phyloP scores from a whole-genome alignment of 2,797 vertebrate species.

The Enteromius thamalakanensis region DNA sequence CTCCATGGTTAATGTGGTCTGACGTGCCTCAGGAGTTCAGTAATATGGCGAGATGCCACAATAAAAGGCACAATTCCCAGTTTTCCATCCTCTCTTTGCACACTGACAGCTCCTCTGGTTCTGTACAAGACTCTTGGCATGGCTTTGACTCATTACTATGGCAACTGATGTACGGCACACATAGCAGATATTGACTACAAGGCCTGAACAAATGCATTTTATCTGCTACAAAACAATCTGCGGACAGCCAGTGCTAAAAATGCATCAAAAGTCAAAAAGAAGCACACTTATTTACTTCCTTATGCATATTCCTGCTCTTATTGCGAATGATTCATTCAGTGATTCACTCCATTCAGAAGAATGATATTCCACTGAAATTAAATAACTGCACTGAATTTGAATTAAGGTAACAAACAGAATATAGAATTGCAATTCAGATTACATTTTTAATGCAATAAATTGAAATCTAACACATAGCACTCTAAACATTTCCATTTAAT shows the following conservation, averaged over 20 bases:
- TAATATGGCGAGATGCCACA: constrained; percentile 55
- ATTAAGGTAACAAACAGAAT: background rate
- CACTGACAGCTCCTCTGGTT: constrained; percentile 13
- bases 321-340: background rate
- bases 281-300: background rate
- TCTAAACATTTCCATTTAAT: background rate
- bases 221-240: constrained; percentile 14
- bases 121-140: constrained; percentile 8
- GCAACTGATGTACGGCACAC: constrained; percentile 5
- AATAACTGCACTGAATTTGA: background rate
- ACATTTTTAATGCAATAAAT: background rate
- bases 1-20: background rate
- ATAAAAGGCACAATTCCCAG: constrained; percentile 62
- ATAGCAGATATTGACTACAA: background rate
- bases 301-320: background rate
- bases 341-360: background rate
- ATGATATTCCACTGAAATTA: background rate
- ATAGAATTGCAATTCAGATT: background rate
- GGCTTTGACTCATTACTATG: constrained; percentile 7
- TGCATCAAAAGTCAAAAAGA: background rate
- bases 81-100: constrained; percentile 68
- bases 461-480: background rate
- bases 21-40: constrained; percentile 9
- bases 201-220: constrained; percentile 16
- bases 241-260: background rate